These are phyloP conservation scores for Catalaphyllia jardinei DNA, from an alignment of 64 coral and sea anemone genomes.

Conservation along the genomic window DNA sequence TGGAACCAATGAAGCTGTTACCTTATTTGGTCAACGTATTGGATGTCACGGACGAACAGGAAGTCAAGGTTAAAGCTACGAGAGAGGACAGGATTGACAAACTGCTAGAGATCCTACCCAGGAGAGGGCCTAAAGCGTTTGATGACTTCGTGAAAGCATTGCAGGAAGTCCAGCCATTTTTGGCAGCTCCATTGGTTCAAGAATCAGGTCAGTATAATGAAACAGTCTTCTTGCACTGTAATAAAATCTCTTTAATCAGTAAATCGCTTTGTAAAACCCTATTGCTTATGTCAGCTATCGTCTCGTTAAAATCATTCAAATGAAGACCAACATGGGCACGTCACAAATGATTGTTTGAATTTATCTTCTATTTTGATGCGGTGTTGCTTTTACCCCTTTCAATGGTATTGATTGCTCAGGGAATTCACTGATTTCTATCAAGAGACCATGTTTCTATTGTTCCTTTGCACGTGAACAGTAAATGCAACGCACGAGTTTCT, in stretches of 20 bases:
- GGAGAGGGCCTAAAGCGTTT: conserved; percentile 76
- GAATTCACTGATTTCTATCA: no score
- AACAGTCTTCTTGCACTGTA: background rate
- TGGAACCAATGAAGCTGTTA: conserved; percentile 69
- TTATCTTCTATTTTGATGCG: background rate
- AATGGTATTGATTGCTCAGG: no score
- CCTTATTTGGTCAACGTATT: conserved; percentile 63
- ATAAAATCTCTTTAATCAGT: no score
- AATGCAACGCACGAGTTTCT: no score
- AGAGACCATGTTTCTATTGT: no score
- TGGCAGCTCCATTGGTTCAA: conserved; percentile 26
- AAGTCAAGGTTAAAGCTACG: conserved; percentile 50
- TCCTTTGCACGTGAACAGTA: no score
- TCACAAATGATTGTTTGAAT: no score
- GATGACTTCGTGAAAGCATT: conserved; percentile 59
- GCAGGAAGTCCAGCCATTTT: conserved; percentile 43
- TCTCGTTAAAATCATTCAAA: no score
- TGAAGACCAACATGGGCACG: no score
- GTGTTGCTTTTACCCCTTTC: no score
- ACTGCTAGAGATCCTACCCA: conserved; percentile 65
- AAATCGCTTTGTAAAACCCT: no score
- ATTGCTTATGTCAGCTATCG: no score
- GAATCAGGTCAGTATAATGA: background rate
- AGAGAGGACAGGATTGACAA: conserved; percentile 59
- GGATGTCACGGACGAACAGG: conserved; percentile 50